Evolutionary conservation across 2,888 invertebrate species (phyloP).

Genomic region (Brachyptera putata): DNA sequence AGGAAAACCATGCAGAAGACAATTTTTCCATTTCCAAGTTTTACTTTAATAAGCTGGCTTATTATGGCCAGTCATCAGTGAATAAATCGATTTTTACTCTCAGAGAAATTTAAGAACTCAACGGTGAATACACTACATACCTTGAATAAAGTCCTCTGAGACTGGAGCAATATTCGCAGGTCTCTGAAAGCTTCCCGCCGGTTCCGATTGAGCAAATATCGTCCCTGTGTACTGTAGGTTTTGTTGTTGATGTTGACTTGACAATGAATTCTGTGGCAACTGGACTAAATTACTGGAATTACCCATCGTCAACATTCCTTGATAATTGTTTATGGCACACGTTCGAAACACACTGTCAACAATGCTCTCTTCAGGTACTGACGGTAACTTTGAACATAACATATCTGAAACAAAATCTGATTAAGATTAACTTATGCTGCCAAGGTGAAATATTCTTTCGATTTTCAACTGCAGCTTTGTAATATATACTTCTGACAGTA

Average conservation of each 20-base stretch:
- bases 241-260: conserved; percentile 33
- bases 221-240: conserved; percentile 44
- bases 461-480: too few relatives aligned
- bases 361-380: conserved; percentile 56
- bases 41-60: too few relatives aligned
- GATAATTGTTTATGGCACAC: conserved; percentile 5
- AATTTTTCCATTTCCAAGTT: too few relatives aligned
- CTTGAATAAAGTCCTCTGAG: conserved; percentile 14
- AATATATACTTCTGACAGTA: too few relatives aligned
- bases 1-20: too few relatives aligned
- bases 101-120: not conserved
- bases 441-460: not conserved
- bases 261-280: not conserved
- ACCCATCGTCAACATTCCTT: not conserved
- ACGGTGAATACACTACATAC: not conserved
- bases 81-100: not conserved
- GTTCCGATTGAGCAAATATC: conserved; percentile 42
- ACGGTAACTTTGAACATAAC: conserved; percentile 53
- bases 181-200: conserved; percentile 24
- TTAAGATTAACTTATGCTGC: not conserved
- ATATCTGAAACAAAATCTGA: conserved; percentile 46
- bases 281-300: not conserved
- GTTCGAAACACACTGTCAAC: conserved; percentile 30
- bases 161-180: conserved; percentile 20
- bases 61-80: too few relatives aligned